These are phyloP conservation scores for Hoplostethus atlanticus DNA, from an alignment of 2,797 vertebrate genomes.

Conservation along the genomic window DNA sequence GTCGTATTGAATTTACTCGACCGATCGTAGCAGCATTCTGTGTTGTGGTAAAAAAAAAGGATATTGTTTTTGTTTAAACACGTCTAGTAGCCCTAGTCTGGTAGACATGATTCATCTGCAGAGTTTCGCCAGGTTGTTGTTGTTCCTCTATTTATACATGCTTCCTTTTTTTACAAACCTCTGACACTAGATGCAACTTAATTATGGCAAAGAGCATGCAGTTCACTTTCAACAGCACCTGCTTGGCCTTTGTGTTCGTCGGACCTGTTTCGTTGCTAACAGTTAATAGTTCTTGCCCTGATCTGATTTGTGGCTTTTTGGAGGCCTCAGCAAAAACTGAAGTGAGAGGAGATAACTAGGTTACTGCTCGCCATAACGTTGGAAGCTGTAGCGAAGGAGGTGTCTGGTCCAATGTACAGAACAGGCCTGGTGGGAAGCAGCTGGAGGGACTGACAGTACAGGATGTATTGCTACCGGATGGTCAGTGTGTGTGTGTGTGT, in stretches of 20 bases:
- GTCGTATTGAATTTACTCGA: background rate
- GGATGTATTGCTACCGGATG: conserved; percentile 69
- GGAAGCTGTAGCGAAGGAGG: background rate
- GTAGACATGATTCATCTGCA: conserved; percentile 46
- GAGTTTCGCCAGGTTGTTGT: conserved; percentile 53
- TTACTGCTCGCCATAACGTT: background rate
- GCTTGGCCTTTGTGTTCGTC: background rate
- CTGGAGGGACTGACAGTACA: conserved; percentile 65
- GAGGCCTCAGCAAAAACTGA: background rate
- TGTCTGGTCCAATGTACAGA: conserved; percentile 1
- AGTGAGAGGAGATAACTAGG: background rate
- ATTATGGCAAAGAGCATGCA: background rate
- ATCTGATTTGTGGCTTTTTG: too few relatives aligned
- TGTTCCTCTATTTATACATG: conserved; percentile 76
- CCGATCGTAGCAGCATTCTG: background rate
- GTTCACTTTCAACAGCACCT: background rate
- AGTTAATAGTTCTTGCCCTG: too few relatives aligned
- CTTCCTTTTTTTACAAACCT: conserved; percentile 75
- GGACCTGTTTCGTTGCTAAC: background rate
- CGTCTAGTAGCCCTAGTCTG: conserved; percentile 27
- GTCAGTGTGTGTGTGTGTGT: conserved; percentile 43
- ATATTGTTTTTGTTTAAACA: conserved; percentile 6
- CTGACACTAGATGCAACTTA: background rate
- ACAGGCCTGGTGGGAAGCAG: conserved; percentile 77
- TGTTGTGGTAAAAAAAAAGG: background rate